Conservation (phyloP, 2,888 invertebrate genomes). For the Pocota personata region DNA sequence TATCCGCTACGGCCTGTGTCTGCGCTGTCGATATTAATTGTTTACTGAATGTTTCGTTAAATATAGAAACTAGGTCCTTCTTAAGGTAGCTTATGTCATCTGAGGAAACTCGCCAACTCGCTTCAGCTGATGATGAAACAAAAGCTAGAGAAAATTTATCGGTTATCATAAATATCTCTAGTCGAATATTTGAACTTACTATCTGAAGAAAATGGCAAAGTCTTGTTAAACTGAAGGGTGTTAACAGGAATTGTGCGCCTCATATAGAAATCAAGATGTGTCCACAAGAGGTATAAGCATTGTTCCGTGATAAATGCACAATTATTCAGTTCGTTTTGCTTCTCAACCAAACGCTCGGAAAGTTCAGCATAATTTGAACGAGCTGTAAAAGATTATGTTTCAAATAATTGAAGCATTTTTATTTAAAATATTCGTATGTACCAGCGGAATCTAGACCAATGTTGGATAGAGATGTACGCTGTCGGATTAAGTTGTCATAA, state of each 20-base stretch:
- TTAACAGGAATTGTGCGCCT: constrained; percentile 84
- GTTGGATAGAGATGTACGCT: constrained; percentile 83
- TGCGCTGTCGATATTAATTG: constrained; percentile 88
- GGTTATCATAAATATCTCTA: background rate
- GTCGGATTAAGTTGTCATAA: constrained; percentile 83
- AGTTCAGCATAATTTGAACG: constrained; percentile 82
- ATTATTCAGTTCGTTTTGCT: constrained; percentile 85
- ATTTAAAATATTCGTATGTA: constrained; percentile 38
- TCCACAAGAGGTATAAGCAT: constrained; percentile 90
- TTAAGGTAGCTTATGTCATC: constrained; percentile 88
- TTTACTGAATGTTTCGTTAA: constrained; percentile 91
- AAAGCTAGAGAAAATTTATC: constrained; percentile 79
- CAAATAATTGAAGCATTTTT: background rate
- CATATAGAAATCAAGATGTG: constrained; percentile 89
- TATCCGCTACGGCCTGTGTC: constrained; percentile 86
- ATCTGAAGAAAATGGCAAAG: constrained; percentile 53
- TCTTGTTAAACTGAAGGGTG: constrained; percentile 77
- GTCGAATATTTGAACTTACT: constrained; percentile 27
- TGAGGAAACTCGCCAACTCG: constrained; percentile 85
- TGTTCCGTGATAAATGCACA: constrained; percentile 88
- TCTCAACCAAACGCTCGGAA: constrained; percentile 84
- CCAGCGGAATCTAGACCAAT: constrained; percentile 83
- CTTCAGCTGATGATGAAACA: constrained; percentile 83
- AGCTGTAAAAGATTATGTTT: constrained; percentile 77
- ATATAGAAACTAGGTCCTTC: constrained; percentile 88